Evolutionary conservation across 2,797 vertebrate species (phyloP).

Genomic region (Urocyon cinereoargenteus): DNA sequence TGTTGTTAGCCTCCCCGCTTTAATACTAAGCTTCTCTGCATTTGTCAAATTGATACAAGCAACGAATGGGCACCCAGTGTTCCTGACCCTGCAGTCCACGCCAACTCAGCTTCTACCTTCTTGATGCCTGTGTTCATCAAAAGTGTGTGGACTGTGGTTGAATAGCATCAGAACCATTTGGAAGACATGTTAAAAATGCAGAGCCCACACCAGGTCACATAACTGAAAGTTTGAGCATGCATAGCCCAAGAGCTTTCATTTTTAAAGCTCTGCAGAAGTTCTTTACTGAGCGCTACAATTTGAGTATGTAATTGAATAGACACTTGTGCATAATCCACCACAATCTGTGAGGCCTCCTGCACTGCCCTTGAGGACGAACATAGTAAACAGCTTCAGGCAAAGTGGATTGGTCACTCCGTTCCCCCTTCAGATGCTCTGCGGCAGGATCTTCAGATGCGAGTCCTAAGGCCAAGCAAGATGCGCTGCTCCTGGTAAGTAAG

Average conservation of each 20-base stretch:
- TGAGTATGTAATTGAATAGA: neutral
- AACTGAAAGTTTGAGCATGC: neutral
- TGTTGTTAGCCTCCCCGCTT: fast-evolving
- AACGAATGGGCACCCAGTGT: fast-evolving
- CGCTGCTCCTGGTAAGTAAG: neutral
- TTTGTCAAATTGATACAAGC: neutral
- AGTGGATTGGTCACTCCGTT: neutral
- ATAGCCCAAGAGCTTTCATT: neutral
- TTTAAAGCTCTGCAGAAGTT: neutral
- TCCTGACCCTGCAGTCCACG: neutral
- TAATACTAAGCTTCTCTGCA: neutral
- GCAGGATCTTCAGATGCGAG: neutral
- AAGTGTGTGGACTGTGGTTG: neutral
- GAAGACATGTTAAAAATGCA: neutral
- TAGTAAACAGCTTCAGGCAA: neutral
- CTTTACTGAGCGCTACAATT: fast-evolving
- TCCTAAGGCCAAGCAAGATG: neutral
- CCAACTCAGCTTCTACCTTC: neutral
- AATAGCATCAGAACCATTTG: neutral
- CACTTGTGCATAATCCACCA: neutral
- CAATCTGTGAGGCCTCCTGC: neutral
- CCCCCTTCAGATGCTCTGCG: neutral
- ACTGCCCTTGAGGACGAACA: neutral
- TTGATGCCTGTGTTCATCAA: neutral
- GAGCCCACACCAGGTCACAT: neutral